Base-by-base conservation (phyloP, 2,888 invertebrate genomes). In the Agrochola circellaris region DNA sequence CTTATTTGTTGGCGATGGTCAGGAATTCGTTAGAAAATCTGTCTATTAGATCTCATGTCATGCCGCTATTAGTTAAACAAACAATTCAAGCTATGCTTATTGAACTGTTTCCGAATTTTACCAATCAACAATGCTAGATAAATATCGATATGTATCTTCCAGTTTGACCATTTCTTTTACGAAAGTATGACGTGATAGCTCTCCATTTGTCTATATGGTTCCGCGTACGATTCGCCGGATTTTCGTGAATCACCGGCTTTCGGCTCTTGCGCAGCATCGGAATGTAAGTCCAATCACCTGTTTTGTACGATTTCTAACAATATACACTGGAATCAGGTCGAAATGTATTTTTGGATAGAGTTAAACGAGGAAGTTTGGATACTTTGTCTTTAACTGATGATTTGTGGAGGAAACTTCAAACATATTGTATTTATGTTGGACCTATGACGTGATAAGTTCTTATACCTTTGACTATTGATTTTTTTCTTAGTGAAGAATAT, bases 171-270 rank as follows among this genome's bases (percentile, higher is more conserved):
- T 73, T 81, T 77, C 68, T 66, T 70, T 62, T 26, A 66, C 71
- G 73, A 80, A 75, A 71, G 73, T 73, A 76, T 89, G 80, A 85
- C 88, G 82, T 82, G 86, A 58, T 81, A 74, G 42, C 30, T 72
- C 48, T 67, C 34, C 75, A 84, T 82, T 82, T 80, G 74, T 87
- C 75, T 74, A 68, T 75, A 78, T 70, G 65, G 79, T 85, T 86
- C 88, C 84, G 84, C 73, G 74, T 83, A 77, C 75, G 75, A 73
- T 77, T 82, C 77, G 61, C 67, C 73, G 68, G 82, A 82, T 79
- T 79, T 81, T 83, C 70, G 79, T 89, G 89, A 89, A 85, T 89
- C 85, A 84, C 80, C 68, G 62, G 77, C 70, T 75, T 66, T 72
- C 85, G 74, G 48, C 77, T 20, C 60, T 72, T 42, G 54, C 60